Base-by-base conservation (phyloP, 2,797 vertebrate genomes). In the Morus bassanus region DNA sequence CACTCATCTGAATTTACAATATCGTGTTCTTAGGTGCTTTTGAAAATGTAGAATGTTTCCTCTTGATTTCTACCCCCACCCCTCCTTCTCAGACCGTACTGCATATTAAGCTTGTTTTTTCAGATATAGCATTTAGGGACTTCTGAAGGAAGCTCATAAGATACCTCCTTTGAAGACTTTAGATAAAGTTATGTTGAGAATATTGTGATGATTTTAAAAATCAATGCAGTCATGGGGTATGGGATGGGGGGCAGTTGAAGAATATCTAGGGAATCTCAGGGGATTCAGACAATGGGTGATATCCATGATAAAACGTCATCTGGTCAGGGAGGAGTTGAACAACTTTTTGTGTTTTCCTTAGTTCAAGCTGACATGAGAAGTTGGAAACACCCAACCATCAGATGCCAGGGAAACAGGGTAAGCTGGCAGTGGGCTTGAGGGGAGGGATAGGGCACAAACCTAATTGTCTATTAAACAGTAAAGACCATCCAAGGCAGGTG, bases 331-430 rank as follows among this genome's bases (percentile, higher is more conserved):
- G 94, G 59, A 94, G 97, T 97, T 96, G 95, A 97, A 96, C 97
- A 94, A 93, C 89, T 90, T 93, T 97, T 91, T 97, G 93, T 97
- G 95, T 96, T 97, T 97, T 96, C 89, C 95, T 97, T 96, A 95
- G 96, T 97, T 97, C 91, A 97, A 96, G 96, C 95, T 96, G 96
- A 92, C 93, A 95, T 67, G 95, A 94, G 96, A 96, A 97, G 95
- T 97, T 97, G 96, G 96, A 97, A 97, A 97, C 94, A 95, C 89
- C 54, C 94, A 97, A 90, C 82, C 95, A 94, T 95, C 94, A 96
- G 96, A 97, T 97, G 81, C 92, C 94, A 97, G 96, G 96, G 96
- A 95, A 73, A 73, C 94, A 92, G 97, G 96, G 95, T 97, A 96
- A 97, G 97, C 96, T 95, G 95, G 93, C 96, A 95, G 96, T 82